A percentile compares a stretch with the other conserved stretches of the same genome.
Conservation (phyloP, 2,888 invertebrate species). For the Ochlodes sylvanus region DNA sequence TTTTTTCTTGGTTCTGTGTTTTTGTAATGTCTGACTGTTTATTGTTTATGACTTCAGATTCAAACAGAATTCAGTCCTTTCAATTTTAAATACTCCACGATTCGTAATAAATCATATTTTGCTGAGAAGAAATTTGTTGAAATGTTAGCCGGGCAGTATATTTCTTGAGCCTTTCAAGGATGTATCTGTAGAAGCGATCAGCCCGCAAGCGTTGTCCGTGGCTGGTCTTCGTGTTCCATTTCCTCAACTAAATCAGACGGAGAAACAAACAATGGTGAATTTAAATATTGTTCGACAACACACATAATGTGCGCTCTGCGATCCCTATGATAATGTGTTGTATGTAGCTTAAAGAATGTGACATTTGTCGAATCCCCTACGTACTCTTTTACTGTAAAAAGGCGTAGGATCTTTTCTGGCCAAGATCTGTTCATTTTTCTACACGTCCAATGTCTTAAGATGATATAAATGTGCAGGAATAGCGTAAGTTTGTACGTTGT, state of each 20-base stretch:
- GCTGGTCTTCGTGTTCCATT: slow-evolving; percentile 29
- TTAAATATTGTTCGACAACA: slow-evolving; percentile 36
- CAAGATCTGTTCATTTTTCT: too few relatives aligned
- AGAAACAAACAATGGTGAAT: slow-evolving; percentile 36
- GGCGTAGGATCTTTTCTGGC: too few relatives aligned
- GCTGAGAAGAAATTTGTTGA: slow-evolving; percentile 28
- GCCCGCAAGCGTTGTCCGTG: slow-evolving; percentile 30
- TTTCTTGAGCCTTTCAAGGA: slow-evolving; percentile 25
- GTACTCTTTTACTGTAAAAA: not conserved
- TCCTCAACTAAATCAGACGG: slow-evolving; percentile 33
- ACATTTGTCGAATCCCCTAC: not conserved
- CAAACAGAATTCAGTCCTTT: not conserved
- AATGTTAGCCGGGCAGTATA: slow-evolving; percentile 28
- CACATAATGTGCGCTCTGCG: slow-evolving; percentile 25
- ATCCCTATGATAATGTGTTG: slow-evolving; percentile 25
- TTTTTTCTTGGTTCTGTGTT: too few relatives aligned
- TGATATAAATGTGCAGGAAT: too few relatives aligned
- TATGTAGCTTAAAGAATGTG: not conserved
- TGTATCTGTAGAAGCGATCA: slow-evolving; percentile 25
- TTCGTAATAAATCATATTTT: slow-evolving; percentile 23
- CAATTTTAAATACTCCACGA: slow-evolving; percentile 10
- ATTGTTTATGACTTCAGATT: not conserved
- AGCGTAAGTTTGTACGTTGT: too few relatives aligned
- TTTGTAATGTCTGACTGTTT: too few relatives aligned
- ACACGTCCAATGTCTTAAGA: too few relatives aligned